phyloP scores from a whole-genome alignment of 2,888 invertebrate genomes.

The Trissoscelio sp. region DNA sequence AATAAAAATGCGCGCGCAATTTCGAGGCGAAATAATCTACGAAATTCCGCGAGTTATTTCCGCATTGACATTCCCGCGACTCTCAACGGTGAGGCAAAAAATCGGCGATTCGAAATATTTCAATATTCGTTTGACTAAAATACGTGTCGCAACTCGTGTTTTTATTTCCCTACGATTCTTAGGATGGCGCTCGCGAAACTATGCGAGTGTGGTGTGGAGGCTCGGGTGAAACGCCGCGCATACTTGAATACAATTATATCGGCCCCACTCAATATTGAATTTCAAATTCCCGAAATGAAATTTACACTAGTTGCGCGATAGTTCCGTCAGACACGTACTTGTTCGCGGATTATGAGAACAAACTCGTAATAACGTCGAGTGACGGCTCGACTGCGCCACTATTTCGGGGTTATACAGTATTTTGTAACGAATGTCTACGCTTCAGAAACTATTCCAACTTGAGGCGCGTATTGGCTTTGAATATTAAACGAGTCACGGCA shows the following conservation, averaged over 20 bases:
- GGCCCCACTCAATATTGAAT: constrained; percentile 59
- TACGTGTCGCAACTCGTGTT: neutral
- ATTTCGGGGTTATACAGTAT: constrained; percentile 42
- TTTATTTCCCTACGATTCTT: constrained; percentile 8
- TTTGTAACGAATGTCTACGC: constrained; percentile 52
- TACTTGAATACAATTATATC: constrained; percentile 60
- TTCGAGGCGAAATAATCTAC: constrained; percentile 1
- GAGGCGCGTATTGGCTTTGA: constrained; percentile 27
- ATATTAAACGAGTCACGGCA: constrained; percentile 35
- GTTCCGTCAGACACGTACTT: constrained; percentile 63
- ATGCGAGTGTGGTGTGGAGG: neutral
- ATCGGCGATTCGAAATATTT: constrained; percentile 28
- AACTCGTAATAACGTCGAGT: constrained; percentile 60
- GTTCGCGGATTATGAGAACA: constrained; percentile 65
- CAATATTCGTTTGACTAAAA: constrained; percentile 26
- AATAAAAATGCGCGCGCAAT: constrained; percentile 6
- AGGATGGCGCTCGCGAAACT: neutral
- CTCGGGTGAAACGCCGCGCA: constrained; percentile 2
- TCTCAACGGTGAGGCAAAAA: neutral
- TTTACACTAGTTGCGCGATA: constrained; percentile 60
- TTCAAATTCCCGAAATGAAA: constrained; percentile 54
- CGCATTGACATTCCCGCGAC: neutral
- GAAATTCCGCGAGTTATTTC: constrained; percentile 27
- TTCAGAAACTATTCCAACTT: constrained; percentile 45
- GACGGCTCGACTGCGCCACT: constrained; percentile 32